Evolutionary conservation across 2,113 vertebrate genomes (phyloP).

Genomic region (Periophthalmodon schlosseri): DNA sequence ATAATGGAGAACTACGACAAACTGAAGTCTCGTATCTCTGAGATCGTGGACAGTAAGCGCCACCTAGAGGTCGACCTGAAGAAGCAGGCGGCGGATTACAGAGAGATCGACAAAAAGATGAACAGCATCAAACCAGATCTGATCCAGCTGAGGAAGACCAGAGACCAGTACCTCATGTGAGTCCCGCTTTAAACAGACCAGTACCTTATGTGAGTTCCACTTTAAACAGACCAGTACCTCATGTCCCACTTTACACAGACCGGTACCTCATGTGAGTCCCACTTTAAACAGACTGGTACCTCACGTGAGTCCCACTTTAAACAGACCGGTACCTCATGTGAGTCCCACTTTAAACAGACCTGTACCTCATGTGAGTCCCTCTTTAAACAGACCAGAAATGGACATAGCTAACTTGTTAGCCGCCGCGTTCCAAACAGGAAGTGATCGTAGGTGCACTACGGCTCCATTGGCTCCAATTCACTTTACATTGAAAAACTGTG

Average conservation of each 20-base stretch:
- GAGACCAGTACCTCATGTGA: conserved; percentile 98
- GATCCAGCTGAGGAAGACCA: conserved; percentile 97
- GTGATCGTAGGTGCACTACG: too few relatives aligned
- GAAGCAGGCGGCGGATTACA: conserved; percentile 94
- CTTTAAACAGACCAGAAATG: too few relatives aligned
- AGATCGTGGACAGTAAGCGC: conserved; percentile 94
- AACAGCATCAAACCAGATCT: conserved; percentile 99
- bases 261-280: too few relatives aligned
- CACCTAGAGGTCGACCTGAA: conserved; percentile 95
- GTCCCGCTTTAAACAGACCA: not conserved
- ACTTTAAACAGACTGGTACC: conserved; percentile 85
- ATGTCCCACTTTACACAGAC: conserved; percentile 76
- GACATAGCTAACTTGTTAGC: too few relatives aligned
- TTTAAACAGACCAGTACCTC: conserved; percentile 82
- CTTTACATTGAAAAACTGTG: too few relatives aligned
- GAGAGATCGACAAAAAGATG: conserved; percentile 98
- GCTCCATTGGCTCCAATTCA: too few relatives aligned
- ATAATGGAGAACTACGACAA: conserved; percentile 99
- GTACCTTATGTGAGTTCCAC: too few relatives aligned
- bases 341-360: conserved; percentile 73
- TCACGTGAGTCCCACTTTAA: conserved; percentile 78
- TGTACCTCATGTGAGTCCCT: conserved; percentile 88
- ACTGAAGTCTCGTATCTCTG: conserved; percentile 95
- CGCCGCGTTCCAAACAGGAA: too few relatives aligned
- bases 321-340: too few relatives aligned